Conservation (phyloP, 2,888 invertebrate genomes). For the Teleiodes luculella region DNA sequence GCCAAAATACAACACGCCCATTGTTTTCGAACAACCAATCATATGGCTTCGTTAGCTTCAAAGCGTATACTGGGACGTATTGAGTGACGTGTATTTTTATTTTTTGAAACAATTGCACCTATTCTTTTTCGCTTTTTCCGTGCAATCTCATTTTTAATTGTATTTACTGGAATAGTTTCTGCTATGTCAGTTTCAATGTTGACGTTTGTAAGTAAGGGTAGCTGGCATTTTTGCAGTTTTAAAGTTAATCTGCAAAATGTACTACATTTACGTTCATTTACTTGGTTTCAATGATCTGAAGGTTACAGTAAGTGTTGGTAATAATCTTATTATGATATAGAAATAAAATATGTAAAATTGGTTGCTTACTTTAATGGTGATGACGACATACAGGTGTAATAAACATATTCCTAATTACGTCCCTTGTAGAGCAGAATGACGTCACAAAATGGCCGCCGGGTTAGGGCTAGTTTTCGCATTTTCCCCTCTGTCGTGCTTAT, state of each 20-base stretch:
- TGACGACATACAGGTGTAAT: background rate
- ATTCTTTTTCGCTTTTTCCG: conserved; percentile 46
- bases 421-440: conserved; percentile 50
- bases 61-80: conserved; percentile 71
- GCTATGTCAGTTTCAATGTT: conserved; percentile 57
- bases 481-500: conserved; percentile 55
- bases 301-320: background rate
- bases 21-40: conserved; percentile 50
- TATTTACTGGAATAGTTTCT: conserved; percentile 40
- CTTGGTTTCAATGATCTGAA: background rate
- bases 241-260: conserved; percentile 22
- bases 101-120: conserved; percentile 59
- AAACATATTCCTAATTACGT: conserved; percentile 44
- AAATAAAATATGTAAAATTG: background rate
- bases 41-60: conserved; percentile 45
- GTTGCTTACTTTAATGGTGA: background rate
- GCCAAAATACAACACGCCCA: conserved; percentile 54
- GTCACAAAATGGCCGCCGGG: conserved; percentile 72
- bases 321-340: background rate
- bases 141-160: conserved; percentile 45
- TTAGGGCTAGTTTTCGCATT: conserved; percentile 72
- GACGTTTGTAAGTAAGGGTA: conserved; percentile 49
- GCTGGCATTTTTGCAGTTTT: conserved; percentile 43
- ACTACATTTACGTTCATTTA: conserved; percentile 6
- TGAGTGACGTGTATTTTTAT: conserved; percentile 65